A percentile compares a stretch with the other conserved stretches of the same genome.
These are phyloP conservation scores for Spinibarbus caldwelli DNA, from an alignment of 2,797 vertebrate genomes.

Conservation along the genomic window DNA sequence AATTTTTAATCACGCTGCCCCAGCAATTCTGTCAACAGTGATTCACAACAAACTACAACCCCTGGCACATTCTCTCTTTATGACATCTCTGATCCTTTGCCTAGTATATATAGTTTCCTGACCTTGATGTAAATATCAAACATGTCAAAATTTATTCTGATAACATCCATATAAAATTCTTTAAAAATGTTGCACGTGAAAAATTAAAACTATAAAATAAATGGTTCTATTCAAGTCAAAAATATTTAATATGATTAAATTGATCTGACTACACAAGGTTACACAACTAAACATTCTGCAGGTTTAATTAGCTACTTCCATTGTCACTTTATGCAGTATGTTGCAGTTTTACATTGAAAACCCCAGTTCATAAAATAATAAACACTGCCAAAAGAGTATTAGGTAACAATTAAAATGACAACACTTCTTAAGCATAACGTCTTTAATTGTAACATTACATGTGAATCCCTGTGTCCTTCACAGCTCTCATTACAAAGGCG, in stretches of 20 bases:
- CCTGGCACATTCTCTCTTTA: slow-evolving; percentile 68
- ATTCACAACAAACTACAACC: slow-evolving; percentile 81
- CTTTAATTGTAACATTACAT: slow-evolving; percentile 31
- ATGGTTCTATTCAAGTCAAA: background rate
- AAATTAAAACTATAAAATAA: background rate
- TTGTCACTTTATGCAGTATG: background rate
- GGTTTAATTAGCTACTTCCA: background rate
- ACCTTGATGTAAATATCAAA: slow-evolving; percentile 26
- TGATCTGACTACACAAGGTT: background rate
- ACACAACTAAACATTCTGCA: background rate
- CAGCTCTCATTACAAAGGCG: too few relatives aligned
- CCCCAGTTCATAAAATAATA: slow-evolving; percentile 13
- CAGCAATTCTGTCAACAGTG: slow-evolving; percentile 78
- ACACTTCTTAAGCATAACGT: slow-evolving; percentile 14
- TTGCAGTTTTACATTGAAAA: slow-evolving; percentile 12
- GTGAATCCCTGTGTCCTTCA: slow-evolving; percentile 29
- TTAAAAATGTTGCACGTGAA: too few relatives aligned
- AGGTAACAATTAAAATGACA: slow-evolving; percentile 39
- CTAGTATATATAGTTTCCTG: slow-evolving; percentile 1
- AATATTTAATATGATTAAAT: too few relatives aligned
- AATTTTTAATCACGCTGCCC: slow-evolving; percentile 84
- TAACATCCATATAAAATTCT: background rate
- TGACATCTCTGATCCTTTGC: slow-evolving; percentile 55
- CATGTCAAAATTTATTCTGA: slow-evolving; percentile 1
- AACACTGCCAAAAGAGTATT: background rate